Conservation (phyloP, 64 coral and sea anemone genomes). For the Stichodactyla helianthus region DNA sequence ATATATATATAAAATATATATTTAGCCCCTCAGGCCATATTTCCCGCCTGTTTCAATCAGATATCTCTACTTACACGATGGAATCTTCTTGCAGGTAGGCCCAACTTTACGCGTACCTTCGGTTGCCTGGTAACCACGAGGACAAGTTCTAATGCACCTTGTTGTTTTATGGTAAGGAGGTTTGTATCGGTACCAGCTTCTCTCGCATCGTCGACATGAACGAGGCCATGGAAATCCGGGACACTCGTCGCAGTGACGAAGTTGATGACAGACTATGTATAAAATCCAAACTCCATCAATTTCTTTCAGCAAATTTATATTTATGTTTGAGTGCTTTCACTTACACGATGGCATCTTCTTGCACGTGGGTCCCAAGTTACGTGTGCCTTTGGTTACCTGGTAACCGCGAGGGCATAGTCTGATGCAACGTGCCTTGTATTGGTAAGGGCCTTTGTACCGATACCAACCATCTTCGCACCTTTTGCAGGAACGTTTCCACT, state of each 20-base stretch:
- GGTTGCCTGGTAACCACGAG: constrained; percentile 5
- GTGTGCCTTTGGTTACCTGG: neutral
- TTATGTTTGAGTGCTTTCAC: neutral
- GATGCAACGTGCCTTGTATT: neutral
- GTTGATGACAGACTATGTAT: neutral
- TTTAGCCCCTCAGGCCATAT: no score
- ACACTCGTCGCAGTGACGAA: neutral
- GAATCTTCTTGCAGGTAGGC: neutral
- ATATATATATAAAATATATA: no score
- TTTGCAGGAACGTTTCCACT: neutral
- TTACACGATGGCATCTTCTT: neutral
- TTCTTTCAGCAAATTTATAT: neutral
- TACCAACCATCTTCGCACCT: constrained; percentile 9
- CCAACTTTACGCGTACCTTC: neutral
- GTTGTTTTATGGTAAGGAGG: neutral
- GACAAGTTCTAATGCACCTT: neutral
- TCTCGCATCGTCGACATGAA: constrained; percentile 1
- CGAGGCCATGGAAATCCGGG: neutral
- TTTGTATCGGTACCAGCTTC: neutral
- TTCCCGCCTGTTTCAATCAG: no score
- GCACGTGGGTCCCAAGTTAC: neutral
- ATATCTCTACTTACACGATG: neutral
- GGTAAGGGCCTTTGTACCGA: neutral
- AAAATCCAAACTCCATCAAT: neutral
- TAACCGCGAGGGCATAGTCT: neutral